phyloP scores from a whole-genome alignment of 1,140 invertebrate genomes.

The Drosophila pachea region DNA sequence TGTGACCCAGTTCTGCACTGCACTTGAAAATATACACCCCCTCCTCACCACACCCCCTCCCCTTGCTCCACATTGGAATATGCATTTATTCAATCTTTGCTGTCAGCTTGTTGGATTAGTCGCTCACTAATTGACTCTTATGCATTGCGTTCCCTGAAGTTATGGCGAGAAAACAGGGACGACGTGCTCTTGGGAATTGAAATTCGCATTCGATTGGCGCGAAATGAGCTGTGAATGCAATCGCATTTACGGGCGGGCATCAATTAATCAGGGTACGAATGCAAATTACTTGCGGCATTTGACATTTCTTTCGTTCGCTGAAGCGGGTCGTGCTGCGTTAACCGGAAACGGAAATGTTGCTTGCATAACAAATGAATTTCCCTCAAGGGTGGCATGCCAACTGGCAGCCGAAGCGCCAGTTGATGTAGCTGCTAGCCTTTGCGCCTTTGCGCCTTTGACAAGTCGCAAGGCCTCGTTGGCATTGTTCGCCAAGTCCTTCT shows the following conservation, averaged over 20 bases:
- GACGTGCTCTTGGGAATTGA: background rate
- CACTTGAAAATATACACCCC: background rate
- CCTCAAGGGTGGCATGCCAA: constrained; percentile 46
- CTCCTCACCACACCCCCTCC: no score
- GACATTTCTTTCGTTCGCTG: constrained; percentile 44
- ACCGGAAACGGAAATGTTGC: constrained; percentile 73
- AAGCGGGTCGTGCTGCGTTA: constrained; percentile 56
- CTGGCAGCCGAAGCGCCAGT: constrained; percentile 7
- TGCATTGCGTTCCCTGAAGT: no score
- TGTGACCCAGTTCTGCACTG: constrained; percentile 15
- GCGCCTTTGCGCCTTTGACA: constrained; percentile 37
- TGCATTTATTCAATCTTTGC: no score
- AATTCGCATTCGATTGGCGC: background rate
- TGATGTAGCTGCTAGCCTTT: background rate
- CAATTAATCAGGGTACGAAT: constrained; percentile 66
- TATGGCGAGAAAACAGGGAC: no score
- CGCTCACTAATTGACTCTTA: no score
- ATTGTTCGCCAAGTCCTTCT: constrained; percentile 55
- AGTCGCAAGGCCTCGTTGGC: constrained; percentile 62
- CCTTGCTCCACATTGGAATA: no score
- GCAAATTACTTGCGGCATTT: constrained; percentile 66
- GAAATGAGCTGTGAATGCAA: constrained; percentile 5
- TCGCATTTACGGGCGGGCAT: constrained; percentile 10
- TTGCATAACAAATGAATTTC: constrained; percentile 75
- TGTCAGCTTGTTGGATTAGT: no score